Evolutionary conservation across 1,140 invertebrate genomes (phyloP).

Genomic region (Camponotus floridanus): DNA sequence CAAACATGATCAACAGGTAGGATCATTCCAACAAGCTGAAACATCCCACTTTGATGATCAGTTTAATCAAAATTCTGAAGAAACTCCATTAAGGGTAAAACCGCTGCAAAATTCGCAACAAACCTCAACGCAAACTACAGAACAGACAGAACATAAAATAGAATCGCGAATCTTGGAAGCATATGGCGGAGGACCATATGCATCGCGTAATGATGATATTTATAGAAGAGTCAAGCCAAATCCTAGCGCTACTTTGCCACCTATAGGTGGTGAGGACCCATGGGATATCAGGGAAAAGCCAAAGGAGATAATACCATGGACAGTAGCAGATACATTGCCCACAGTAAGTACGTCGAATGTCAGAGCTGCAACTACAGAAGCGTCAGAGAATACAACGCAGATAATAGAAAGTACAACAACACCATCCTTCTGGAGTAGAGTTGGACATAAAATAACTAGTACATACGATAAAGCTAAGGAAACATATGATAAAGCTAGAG

Average conservation of each 20-base stretch:
- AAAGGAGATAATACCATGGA: conserved; percentile 52
- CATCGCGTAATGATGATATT: conserved; percentile 69
- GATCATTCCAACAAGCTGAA: conserved; percentile 45
- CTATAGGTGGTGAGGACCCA: conserved; percentile 67
- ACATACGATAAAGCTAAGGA: conserved; percentile 86
- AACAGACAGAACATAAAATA: conserved; percentile 39
- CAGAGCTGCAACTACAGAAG: conserved; percentile 26
- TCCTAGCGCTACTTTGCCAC: conserved; percentile 76
- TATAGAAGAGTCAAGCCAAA: conserved; percentile 75
- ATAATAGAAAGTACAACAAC: conserved; percentile 58
- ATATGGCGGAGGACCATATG: conserved; percentile 79
- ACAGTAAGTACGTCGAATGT: conserved; percentile 27
- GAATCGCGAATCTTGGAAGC: conserved; percentile 79
- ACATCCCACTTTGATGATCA: conserved; percentile 2
- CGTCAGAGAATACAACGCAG: conserved; percentile 33
- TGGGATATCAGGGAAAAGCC: conserved; percentile 79
- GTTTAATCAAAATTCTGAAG: conserved; percentile 6
- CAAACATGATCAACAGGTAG: conserved; percentile 18
- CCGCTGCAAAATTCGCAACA: conserved; percentile 21
- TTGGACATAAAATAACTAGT: conserved; percentile 85
- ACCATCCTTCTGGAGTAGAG: conserved; percentile 86
- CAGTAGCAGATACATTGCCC: conserved; percentile 34
- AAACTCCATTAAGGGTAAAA: neutral
- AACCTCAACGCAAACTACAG: neutral
- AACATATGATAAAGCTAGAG: conserved; percentile 85